Evolutionary conservation across 1,140 invertebrate genomes (phyloP).

Genomic region (Drosophila sp.): DNA sequence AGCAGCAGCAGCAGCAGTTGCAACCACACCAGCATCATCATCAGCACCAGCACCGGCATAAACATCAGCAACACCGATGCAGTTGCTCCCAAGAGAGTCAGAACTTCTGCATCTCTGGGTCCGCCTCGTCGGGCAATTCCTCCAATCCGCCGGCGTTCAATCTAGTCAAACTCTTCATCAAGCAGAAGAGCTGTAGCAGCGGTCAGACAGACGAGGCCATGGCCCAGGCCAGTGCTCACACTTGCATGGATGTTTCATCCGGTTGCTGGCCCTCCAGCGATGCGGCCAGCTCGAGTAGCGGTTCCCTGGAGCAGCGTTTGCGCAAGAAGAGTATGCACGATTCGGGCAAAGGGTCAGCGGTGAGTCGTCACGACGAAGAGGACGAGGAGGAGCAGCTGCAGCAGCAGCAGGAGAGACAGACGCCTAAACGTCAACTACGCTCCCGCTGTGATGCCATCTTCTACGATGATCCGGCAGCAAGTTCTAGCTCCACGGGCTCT

Average conservation of each 20-base stretch:
- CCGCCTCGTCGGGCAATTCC: constrained; percentile 76
- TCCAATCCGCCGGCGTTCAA: constrained; percentile 86
- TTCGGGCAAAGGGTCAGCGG: constrained; percentile 84
- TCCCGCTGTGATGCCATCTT: constrained; percentile 63
- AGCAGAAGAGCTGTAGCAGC: constrained; percentile 89
- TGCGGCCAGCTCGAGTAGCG: constrained; percentile 73
- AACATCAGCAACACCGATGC: constrained; percentile 69
- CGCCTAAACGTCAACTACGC: constrained; percentile 60
- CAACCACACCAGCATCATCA: constrained; percentile 36
- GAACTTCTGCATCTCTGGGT: constrained; percentile 72
- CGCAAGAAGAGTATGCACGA: constrained; percentile 83
- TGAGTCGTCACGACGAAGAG: constrained; percentile 83
- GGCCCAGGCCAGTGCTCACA: constrained; percentile 77
- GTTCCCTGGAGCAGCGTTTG: constrained; percentile 73
- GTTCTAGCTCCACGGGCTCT: constrained; percentile 73
- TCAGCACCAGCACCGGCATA: constrained; percentile 68
- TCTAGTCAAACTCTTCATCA: constrained; percentile 94
- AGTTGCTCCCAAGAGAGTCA: constrained; percentile 82
- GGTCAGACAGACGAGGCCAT: constrained; percentile 84
- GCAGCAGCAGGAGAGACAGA: constrained; percentile 27
- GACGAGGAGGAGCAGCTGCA: constrained; percentile 40
- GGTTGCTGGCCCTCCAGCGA: constrained; percentile 85
- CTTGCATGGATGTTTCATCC: constrained; percentile 87
- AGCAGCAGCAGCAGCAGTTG: constrained; percentile 32
- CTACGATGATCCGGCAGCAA: constrained; percentile 65